phyloP scores from a whole-genome alignment of 2,113 vertebrate genomes.

The Carettochelys insculpta region DNA sequence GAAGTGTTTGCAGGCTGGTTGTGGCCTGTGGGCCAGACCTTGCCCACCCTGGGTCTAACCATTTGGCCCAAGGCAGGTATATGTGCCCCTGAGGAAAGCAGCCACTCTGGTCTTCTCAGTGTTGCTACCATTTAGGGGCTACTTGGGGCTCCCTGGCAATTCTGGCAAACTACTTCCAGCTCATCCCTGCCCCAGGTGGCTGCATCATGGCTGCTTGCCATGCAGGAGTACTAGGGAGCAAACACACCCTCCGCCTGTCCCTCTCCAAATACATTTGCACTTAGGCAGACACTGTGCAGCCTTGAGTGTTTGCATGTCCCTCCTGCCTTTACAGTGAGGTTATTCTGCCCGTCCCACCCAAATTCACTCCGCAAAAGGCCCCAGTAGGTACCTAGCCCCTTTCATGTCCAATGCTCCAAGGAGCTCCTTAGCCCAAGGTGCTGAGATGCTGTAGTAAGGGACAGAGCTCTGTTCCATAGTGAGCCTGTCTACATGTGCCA shows the following conservation, averaged over 20 bases:
- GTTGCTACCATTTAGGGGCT: background rate
- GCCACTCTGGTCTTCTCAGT: background rate
- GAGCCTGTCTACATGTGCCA: background rate
- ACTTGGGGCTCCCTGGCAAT: background rate
- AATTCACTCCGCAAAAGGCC: background rate
- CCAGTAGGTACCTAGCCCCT: background rate
- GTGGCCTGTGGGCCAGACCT: too few species aligned
- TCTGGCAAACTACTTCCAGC: background rate
- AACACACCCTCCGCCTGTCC: background rate
- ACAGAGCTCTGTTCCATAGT: background rate
- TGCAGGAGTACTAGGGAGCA: background rate
- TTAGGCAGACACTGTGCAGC: background rate
- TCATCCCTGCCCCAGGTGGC: background rate
- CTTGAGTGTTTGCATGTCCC: too few species aligned
- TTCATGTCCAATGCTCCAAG: background rate
- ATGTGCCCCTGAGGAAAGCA: background rate
- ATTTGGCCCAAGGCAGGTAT: background rate
- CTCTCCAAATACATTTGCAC: background rate
- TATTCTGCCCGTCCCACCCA: background rate
- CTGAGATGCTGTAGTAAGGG: background rate
- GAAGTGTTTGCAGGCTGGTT: too few species aligned
- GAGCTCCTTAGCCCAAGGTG: background rate
- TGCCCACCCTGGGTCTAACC: too few species aligned
- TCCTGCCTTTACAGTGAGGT: background rate
- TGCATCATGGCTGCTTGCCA: background rate